Evolutionary conservation across 2,113 vertebrate genomes (phyloP).

Genomic region (Seriola rivoliana): DNA sequence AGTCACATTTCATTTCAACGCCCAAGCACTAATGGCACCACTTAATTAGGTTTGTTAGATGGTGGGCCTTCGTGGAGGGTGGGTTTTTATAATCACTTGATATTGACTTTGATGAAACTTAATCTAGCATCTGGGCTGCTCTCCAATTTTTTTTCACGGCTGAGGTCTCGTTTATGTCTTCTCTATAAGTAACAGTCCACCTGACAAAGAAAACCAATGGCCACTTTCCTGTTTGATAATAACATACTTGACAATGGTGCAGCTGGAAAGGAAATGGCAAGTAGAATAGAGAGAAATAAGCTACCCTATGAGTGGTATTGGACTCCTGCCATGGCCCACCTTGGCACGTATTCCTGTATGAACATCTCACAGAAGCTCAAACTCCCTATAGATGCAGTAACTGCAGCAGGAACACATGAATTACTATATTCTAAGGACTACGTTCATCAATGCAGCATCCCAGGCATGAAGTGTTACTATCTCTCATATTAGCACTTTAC

Average conservation of each 20-base stretch:
- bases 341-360: slow-evolving; percentile 37
- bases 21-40: slow-evolving; percentile 47
- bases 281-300: slow-evolving; percentile 41
- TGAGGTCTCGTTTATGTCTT: slow-evolving; percentile 47
- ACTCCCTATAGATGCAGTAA: slow-evolving; percentile 15
- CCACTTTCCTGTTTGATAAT: slow-evolving; percentile 61
- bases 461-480: slow-evolving; percentile 4
- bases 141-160: slow-evolving; percentile 55
- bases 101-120: slow-evolving; percentile 71
- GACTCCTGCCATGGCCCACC: slow-evolving; percentile 52
- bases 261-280: slow-evolving; percentile 48
- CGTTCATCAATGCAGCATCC: background rate
- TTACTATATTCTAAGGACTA: background rate
- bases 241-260: slow-evolving; percentile 40
- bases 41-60: slow-evolving; percentile 65
- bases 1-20: slow-evolving; percentile 53
- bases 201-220: slow-evolving; percentile 54
- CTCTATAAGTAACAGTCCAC: slow-evolving; percentile 37
- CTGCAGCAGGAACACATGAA: slow-evolving; percentile 27
- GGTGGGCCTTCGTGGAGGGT: slow-evolving; percentile 39
- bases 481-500: slow-evolving; percentile 24
- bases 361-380: slow-evolving; percentile 37
- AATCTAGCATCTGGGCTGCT: slow-evolving; percentile 58
- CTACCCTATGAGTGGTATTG: slow-evolving; percentile 42
- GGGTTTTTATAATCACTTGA: slow-evolving; percentile 58